Evolutionary conservation across 2,888 invertebrate species (phyloP), one percentile per base, ranked within the genome.

Genomic region (Spilarctia lutea): DNA sequence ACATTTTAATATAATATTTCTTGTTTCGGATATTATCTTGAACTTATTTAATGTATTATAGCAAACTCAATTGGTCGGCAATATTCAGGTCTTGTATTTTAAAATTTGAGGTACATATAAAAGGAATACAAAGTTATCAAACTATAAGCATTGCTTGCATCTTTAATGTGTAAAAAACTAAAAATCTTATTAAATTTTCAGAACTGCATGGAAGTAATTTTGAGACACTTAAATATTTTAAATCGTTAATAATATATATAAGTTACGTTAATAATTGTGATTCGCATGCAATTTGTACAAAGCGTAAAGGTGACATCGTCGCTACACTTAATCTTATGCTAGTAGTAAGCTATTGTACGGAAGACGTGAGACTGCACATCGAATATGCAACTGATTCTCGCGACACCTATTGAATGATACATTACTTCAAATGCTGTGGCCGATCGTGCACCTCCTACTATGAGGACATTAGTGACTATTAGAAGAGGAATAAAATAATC

Each of bases 351-450:
- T 80, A 85, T 75, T 81, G 83, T 85, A 86, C 87, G 88, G 88
- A 88, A 87, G 87, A 82, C 82, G 85, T 85, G 90, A 85, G 87
- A 86, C 85, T 81, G 68, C 84, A 81, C 83, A 89, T 89, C 86
- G 86, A 89, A 88, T 87, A 88, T 89, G 88, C 89, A 89, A 79
- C 73, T 80, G 84, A 81, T 86, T 83, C 82, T 82, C 78, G 83
- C 85, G 83, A 87, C 83, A 72, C 75, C 72, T 75, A 65, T 68
- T 82, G 88, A 84, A 85, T 86, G 83, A 83, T 88, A 83, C 83
- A 89, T 86, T 67, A 73, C 77, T 79, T 77, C 77, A 79, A 87
- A 83, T 84, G 81, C 75, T 81, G 75, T 74, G 75, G 73, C 70
- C 71, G 80, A 76, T 85, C 83, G 86, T 84, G 87, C 77, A 80